phyloP scores from a whole-genome alignment of 64 coral and sea anemone genomes.

The Actinia tenebrosa region DNA sequence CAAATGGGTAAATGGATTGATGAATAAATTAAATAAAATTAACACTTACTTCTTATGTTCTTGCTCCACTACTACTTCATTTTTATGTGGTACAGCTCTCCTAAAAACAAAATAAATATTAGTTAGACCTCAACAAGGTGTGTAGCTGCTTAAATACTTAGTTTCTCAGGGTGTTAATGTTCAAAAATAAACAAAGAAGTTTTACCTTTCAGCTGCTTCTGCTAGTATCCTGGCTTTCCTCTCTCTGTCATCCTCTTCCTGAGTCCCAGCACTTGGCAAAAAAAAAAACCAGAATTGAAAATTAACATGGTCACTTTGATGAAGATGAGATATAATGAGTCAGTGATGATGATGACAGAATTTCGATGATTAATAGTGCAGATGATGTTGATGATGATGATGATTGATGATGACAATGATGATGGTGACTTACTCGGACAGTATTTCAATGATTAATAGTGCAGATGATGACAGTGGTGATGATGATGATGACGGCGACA shows the following conservation, averaged over 20 bases:
- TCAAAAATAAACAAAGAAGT: not conserved
- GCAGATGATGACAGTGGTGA: too few species aligned
- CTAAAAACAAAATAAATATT: conserved; percentile 1
- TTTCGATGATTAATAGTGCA: not conserved
- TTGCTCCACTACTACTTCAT: not conserved
- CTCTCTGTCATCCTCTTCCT: conserved; percentile 44
- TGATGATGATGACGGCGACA: too few species aligned
- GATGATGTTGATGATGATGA: not conserved
- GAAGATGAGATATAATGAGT: too few species aligned
- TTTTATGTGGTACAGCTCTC: not conserved
- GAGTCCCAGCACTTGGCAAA: not conserved
- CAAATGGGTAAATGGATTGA: too few species aligned
- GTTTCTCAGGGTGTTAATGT: too few species aligned
- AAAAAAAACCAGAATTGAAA: not conserved
- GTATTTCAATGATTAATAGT: too few species aligned
- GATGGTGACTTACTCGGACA: too few species aligned
- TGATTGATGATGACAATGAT: not conserved
- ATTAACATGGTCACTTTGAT: too few species aligned
- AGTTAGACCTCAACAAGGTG: too few species aligned
- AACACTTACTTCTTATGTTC: not conserved
- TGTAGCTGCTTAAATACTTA: not conserved
- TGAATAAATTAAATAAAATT: too few species aligned
- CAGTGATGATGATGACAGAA: not conserved
- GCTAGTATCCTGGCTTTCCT: conserved; percentile 53
- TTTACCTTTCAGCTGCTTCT: conserved; percentile 82